Evolutionary conservation across 2,888 invertebrate genomes (phyloP), one percentile per base, ranked within the genome.

Genomic region (Scaptomyza tumidula): DNA sequence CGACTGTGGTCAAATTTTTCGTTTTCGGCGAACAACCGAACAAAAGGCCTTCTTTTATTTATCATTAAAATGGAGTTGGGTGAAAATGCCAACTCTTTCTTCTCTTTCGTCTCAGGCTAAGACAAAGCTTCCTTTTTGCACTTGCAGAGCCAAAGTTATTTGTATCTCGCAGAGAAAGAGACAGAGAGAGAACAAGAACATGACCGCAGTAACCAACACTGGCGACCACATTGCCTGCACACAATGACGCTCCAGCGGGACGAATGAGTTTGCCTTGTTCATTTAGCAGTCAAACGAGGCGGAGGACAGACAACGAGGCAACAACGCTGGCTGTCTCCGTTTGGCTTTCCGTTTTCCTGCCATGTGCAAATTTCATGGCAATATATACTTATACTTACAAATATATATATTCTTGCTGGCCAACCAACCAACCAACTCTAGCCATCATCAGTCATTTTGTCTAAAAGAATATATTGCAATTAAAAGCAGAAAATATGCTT

Each of bases 401-500:
- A 6, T 37, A 37, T 37, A 7, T 16, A 16, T 16, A 16, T 41
- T 41, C 9, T 66, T 79, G 78, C 86, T 59, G 77, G 67, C 62
- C 75, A 71, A 64, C 46, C 75, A 84, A 29, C 45, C 75, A 84
- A 56, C 71, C 2, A n/a, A n/a, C n/a, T 14, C 64, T 59, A 50
- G 73, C 75, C 87, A 88, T 88, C 85, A 85, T 85, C 85, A 88
- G 85, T 85, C 85, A 88, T 85, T 85, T 88, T 86, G 88, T 86
- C 87, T 86, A 86, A 84, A 84, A 85, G 85, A 85, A 85, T 85
- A 85, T 88, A 85, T 85, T 86, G 85, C 85, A 85, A 85, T 85
- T 85, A 85, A 85, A 85, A 88, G 69, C 85, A 85, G 86, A 88
- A 85, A 85, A 85, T 85, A 85, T 85, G 84, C 86, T 87, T 72